Base-by-base conservation (phyloP, 2,113 vertebrate species). In the Hyperopisus bebe region DNA sequence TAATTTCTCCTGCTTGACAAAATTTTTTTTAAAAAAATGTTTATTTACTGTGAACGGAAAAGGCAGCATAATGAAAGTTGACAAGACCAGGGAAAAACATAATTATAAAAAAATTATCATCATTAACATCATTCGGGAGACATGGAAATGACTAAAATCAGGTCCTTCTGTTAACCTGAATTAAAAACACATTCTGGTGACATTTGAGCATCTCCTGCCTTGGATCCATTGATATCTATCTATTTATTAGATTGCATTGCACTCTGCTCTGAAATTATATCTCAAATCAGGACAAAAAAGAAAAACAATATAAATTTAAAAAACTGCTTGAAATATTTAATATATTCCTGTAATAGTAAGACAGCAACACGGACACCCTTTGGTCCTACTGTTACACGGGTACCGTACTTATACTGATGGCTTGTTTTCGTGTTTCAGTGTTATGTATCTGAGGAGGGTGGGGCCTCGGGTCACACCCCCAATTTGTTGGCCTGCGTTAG, bases 401-500 rank as follows among this genome's bases (percentile, higher is more conserved):
- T 92, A 87, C 90, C 58, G 91, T 53, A 90, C 87, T 89, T 91
- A 13, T 89, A 87, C 91, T 89, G 92, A 91, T 89, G 80, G 91
- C 77, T 88, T 86, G 24, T 35, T 82, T 1, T 10, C 21, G 10
- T 51, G 3, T 70, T n/a, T n/a, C 5, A 17, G 39, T 53, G 55
- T 48, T 58, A 85, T 46, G 84, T 58, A 88, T 87, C 50, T 31
- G 39, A 83, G 66, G 86, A 2, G 58, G 24, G 47, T 5, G 58
- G 46, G 8, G 17, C 88, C 70, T 46, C n/a, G 17, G 1, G 35
- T 96, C 94, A 97, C 90, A 99, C 98, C 0, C 97, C 97, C 19
- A 99, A 95, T 91, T 98, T 99, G 86, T 98, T 98, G 94, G 98
- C 98, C 92, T 99, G 98, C 15, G 98, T 99, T 91, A 99, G 96